Base-by-base conservation (phyloP, 1,140 invertebrate genomes). In the Aphelenchoides avenae region DNA sequence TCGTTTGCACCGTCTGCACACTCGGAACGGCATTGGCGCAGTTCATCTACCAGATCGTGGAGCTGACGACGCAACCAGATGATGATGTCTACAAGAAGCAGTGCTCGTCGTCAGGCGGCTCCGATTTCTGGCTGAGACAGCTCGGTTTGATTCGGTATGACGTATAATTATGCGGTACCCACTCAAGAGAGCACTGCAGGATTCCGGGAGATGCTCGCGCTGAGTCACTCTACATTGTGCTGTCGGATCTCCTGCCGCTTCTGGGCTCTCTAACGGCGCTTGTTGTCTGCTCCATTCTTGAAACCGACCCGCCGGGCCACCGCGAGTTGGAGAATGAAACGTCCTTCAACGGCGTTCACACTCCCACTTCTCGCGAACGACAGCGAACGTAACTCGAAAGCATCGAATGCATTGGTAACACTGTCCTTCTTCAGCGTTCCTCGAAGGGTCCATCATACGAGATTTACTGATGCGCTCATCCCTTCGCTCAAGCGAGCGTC, bases 211-310 rank as follows among this genome's bases (percentile, higher is more conserved):
- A 20, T 43, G 24, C 29, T 43, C 24, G 34, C 20, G 39, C 24
- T 33, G 42, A 33, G 26, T 36, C 26, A 46, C 26, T 70, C n/a
- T 54, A 65, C 11, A 36, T 71, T 9, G 56, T 73, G 27, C 29
- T 64, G 1, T 70, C 71, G 1, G 71, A 73, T 53, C 53, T 75
- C 13, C 46, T 71, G 37, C 58, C 67, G 7, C 30, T 68, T 24
- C 24, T 64, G 1, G 40, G 44, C 9, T 76, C 71, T 13, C 31
- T 73, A 4, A 26, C 71, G n/a, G 67, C 68, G 4, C 52, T 73
- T 22, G 37, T 76, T 18, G 24, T 69, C 27, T 69, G 67, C 39
- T 42, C 22, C 2, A 55, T n/a, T n/a, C n/a, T 27, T 4, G 54
- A 42, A 33, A 40, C 4, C 39, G 50, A 31, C 20, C 27, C 20